phyloP scores from a whole-genome alignment of 2,888 invertebrate species.

The Eucera pruinosa region DNA sequence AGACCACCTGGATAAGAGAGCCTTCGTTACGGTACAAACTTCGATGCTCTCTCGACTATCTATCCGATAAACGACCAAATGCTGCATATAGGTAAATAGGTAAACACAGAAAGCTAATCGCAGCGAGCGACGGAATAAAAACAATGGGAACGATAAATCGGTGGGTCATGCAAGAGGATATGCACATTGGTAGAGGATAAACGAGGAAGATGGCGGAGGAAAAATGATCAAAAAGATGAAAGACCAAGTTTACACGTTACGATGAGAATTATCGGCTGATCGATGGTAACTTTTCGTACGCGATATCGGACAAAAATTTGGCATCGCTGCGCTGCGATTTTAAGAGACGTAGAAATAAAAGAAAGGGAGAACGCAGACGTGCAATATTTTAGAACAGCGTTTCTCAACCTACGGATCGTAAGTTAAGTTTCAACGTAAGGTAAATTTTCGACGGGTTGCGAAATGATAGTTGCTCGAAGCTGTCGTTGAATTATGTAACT shows the following conservation, averaged over 20 bases:
- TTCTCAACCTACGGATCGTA: too few species aligned
- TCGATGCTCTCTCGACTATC: conserved; percentile 35
- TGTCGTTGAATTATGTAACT: too few species aligned
- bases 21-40: conserved; percentile 32
- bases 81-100: background rate
- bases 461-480: too few species aligned
- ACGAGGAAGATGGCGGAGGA: background rate
- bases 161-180: background rate
- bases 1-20: conserved; percentile 71
- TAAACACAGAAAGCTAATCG: background rate
- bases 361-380: too few species aligned
- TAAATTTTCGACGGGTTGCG: too few species aligned
- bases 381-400: too few species aligned
- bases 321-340: too few species aligned
- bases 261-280: too few species aligned
- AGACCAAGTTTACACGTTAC: background rate
- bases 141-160: background rate
- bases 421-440: too few species aligned
- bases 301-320: too few species aligned
- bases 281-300: too few species aligned
- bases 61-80: conserved; percentile 4
- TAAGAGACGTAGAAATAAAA: too few species aligned
- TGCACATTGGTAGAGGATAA: background rate
- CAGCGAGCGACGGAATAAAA: background rate
- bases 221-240: background rate